phyloP scores from a whole-genome alignment of 2,113 vertebrate species.

The Onychostoma macrolepis region DNA sequence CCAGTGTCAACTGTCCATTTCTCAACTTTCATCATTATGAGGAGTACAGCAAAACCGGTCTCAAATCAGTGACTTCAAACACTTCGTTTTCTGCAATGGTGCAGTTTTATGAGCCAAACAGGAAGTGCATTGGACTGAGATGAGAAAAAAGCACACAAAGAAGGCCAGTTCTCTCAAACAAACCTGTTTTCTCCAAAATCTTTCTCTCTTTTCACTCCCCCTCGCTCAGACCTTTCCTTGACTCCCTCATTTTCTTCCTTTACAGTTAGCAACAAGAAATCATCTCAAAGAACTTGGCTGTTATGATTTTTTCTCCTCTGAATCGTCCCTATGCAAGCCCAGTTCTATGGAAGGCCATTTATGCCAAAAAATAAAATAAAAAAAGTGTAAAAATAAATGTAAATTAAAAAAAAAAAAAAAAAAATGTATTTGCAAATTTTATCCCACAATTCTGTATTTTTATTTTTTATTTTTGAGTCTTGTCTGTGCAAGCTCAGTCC shows the following conservation, averaged over 20 bases:
- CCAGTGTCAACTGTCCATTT: constrained; percentile 7
- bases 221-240: constrained; percentile 10
- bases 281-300: background rate
- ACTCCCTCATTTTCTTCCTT: constrained; percentile 24
- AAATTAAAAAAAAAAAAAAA: no score
- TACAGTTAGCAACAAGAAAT: constrained; percentile 10
- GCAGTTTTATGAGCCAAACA: constrained; percentile 59
- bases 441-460: background rate
- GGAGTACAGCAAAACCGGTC: constrained; percentile 7
- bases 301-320: background rate
- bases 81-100: constrained; percentile 38
- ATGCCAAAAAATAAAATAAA: no score
- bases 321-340: background rate
- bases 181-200: constrained; percentile 45
- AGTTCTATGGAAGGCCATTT: background rate
- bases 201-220: constrained; percentile 55
- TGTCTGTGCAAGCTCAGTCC: no score
- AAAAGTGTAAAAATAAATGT: no score
- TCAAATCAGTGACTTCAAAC: constrained; percentile 47
- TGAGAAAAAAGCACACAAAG: constrained; percentile 62
- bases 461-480: no score
- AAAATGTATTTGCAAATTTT: background rate
- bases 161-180: constrained; percentile 63
- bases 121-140: constrained; percentile 61
- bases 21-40: background rate